Evolutionary conservation across 2,113 vertebrate species (phyloP), one percentile per base, ranked within the genome.

Genomic region (Bubo blakistoni): DNA sequence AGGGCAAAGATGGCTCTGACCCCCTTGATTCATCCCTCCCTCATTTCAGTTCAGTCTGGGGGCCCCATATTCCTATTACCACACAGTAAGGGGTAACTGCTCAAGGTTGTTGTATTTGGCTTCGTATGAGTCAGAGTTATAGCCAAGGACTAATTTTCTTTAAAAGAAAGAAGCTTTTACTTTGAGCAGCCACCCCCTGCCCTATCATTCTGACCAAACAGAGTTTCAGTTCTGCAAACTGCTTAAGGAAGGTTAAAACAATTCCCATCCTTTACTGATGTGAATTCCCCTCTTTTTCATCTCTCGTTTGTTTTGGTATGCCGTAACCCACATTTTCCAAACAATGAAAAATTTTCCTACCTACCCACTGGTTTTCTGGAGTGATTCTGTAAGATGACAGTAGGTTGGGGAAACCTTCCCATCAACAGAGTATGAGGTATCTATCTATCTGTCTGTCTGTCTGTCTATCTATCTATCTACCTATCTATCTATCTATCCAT

Each of bases 241-340:
- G 24, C 25, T 67, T 90, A 84, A 90, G 77, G 78, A 84, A 81
- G 55, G 59, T 47, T 47, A 52, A 95, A 96, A 86, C 7, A 52
- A 61, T 78, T 85, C 51, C 30, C 16, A 3, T 82, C 30, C 61
- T 82, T 86, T 57, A 5, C 12, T 85, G 69, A 57, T 71, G 86
- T 76, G 92, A 95, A 94, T 86, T 96, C 79, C 62, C 81, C 84
- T 88, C 36, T 44, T 94, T 95, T 93, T 86, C 29, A 95, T 88
- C 86, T 95, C 42, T 58, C 38, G 42, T 62, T 42, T 84, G 42
- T 4, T 83, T 86, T 40, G 55, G 25, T 30, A 38, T 12, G 61
- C 46, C 44, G 59, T 52, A 83, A 84, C 55, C 26, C 47, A 74
- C 20, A 34, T 69, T 90, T 90, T 47, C 49, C 74, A 90, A 90